Evolutionary conservation across 2,888 invertebrate genomes (phyloP).

Genomic region (Sepioteuthis lessoniana): DNA sequence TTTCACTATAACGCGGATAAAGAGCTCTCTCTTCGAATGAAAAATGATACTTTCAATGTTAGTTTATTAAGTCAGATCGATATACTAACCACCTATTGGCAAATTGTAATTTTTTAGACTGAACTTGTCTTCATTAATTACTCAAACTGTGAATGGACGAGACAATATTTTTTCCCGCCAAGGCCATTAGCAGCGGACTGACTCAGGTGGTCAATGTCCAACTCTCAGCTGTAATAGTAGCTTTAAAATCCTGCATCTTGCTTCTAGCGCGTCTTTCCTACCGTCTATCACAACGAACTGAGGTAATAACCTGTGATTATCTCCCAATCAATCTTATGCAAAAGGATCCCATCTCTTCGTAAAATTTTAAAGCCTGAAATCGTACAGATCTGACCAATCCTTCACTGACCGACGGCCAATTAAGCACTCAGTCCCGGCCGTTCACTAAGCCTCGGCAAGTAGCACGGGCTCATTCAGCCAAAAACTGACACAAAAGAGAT

Average conservation of each 20-base stretch:
- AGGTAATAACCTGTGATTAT: background rate
- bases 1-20: too few relatives aligned
- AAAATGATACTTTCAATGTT: too few relatives aligned
- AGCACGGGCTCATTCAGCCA: background rate
- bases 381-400: background rate
- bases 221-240: background rate
- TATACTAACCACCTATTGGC: too few relatives aligned
- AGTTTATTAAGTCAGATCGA: too few relatives aligned
- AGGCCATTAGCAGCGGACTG: background rate
- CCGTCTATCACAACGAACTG: background rate
- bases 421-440: background rate
- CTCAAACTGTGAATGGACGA: too few relatives aligned
- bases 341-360: background rate
- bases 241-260: background rate
- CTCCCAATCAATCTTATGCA: background rate
- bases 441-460: background rate
- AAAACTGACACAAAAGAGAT: background rate
- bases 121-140: too few relatives aligned
- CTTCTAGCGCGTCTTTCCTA: background rate
- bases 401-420: background rate
- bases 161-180: too few relatives aligned
- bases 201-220: slow-evolving; percentile 7
- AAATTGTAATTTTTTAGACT: too few relatives aligned
- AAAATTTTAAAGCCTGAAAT: background rate
- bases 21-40: too few relatives aligned